Conservation (phyloP, 2,888 invertebrate genomes). For the Euphydryas editha region DNA sequence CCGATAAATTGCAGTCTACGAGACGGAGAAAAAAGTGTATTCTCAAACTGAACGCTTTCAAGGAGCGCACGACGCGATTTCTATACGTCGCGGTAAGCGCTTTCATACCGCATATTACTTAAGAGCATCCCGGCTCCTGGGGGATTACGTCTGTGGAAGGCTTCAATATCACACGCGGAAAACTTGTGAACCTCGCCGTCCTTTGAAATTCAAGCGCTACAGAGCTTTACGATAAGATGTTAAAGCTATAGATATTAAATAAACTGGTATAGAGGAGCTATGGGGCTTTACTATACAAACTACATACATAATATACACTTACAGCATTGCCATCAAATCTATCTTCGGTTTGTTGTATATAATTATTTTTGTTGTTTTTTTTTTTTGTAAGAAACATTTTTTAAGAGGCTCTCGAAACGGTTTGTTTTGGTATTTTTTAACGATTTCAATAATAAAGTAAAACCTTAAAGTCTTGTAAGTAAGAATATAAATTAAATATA, state of each 20-base stretch:
- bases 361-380: background rate
- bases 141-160: conserved; percentile 32
- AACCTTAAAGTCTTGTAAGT: no score
- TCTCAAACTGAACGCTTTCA: background rate
- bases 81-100: conserved; percentile 15
- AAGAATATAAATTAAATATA: no score
- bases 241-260: background rate
- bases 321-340: no score
- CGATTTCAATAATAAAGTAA: no score
- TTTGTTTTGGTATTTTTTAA: no score
- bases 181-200: conserved; percentile 7
- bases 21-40: background rate
- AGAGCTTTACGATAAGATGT: background rate
- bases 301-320: no score
- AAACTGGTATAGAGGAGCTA: background rate
- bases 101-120: conserved; percentile 25
- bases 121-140: conserved; percentile 24
- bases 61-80: conserved; percentile 11
- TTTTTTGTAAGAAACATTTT: no score
- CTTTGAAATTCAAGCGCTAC: conserved; percentile 16
- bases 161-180: conserved; percentile 25
- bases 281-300: no score
- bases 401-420: no score
- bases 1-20: background rate
- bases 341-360: background rate